Base-by-base conservation (phyloP, 2,888 invertebrate species). In the Diplolepis rosae region DNA sequence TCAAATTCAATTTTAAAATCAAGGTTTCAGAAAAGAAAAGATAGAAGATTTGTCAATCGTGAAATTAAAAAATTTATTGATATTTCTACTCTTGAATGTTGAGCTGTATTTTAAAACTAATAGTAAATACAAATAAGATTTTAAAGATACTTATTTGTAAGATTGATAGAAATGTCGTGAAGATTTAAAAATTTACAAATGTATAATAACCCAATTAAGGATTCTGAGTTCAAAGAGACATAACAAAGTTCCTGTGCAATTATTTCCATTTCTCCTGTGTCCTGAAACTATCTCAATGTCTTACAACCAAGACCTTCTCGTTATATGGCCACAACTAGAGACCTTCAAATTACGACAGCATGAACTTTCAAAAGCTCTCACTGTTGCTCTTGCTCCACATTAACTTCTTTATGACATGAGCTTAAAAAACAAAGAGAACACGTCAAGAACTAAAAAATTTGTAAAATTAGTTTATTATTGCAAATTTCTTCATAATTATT, bases 261-360 rank as follows among this genome's bases (percentile, higher is more conserved):
- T 54, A 32, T 54, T 30, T 54, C 30, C 30, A 18, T 30, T 30
- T 54, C 15, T 32, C 54, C 9, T 18, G 15, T 2, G 11, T 32
- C 54, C 30, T 9, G 30, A 30, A 54, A 54, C 30, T 18, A n/a
- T 18, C 32, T 30, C 30, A 32, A 54, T 54, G 30, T 18, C 54
- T 54, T 54, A 54, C 30, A 54, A 30, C 18, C 18, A 15, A 32
- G 54, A 30, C 30, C 15, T 15, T 30, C 32, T 54, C 9, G 54
- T 54, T 54, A 32, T 54, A 30, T n/a, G n/a, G 32, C 54, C 15
- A 28, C 54, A 27, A 51, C 15, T 52, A 13, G 52, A 52, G 28
- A n/a, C 27, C 28, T 52, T n/a, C 52, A 28, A 28, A 27, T 52
- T 52, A 52, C 28, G 3, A 54, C 32, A 30, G 9, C 30, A 54